Percentiles rank a stretch among this genome's conserved stretches.
Evolutionary conservation across 2,888 invertebrate genomes (phyloP).

Genomic region (Pomacea canaliculata): DNA sequence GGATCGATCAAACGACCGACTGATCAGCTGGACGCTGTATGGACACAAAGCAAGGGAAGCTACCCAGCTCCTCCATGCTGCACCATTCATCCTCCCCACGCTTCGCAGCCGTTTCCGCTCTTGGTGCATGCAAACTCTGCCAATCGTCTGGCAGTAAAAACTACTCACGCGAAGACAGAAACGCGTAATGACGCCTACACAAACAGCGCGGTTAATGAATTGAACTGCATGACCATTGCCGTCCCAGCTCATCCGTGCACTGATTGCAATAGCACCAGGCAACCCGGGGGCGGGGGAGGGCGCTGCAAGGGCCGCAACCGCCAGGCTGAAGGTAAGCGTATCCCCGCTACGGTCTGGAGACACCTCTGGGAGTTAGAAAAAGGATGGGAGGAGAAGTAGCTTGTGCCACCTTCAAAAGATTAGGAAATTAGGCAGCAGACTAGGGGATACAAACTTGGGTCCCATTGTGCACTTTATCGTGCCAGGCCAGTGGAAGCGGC

Average conservation of each 20-base stretch:
- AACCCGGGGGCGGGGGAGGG: neutral
- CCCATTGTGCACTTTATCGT: slow-evolving; percentile 5
- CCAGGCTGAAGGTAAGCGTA: neutral
- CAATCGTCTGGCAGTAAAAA: neutral
- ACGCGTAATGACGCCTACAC: neutral
- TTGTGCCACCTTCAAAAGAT: slow-evolving; percentile 12
- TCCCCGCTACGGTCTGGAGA: neutral
- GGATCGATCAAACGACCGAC: too few relatives aligned
- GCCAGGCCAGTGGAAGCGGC: neutral
- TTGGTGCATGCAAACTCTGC: neutral
- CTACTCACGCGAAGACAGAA: neutral
- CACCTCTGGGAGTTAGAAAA: neutral
- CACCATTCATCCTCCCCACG: too few relatives aligned
- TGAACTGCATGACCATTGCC: slow-evolving; percentile 19
- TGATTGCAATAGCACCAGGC: slow-evolving; percentile 11
- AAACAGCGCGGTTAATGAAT: slow-evolving; percentile 16
- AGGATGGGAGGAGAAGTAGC: neutral
- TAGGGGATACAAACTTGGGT: neutral
- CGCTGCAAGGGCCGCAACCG: too few relatives aligned
- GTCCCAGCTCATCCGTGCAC: slow-evolving; percentile 3
- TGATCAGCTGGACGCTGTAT: neutral
- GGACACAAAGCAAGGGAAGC: too few relatives aligned
- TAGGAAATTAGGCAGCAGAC: slow-evolving; percentile 6
- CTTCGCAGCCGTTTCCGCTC: too few relatives aligned
- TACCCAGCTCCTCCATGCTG: too few relatives aligned